Conservation (phyloP, 2,797 vertebrate species). For the Strix occidentalis region DNA sequence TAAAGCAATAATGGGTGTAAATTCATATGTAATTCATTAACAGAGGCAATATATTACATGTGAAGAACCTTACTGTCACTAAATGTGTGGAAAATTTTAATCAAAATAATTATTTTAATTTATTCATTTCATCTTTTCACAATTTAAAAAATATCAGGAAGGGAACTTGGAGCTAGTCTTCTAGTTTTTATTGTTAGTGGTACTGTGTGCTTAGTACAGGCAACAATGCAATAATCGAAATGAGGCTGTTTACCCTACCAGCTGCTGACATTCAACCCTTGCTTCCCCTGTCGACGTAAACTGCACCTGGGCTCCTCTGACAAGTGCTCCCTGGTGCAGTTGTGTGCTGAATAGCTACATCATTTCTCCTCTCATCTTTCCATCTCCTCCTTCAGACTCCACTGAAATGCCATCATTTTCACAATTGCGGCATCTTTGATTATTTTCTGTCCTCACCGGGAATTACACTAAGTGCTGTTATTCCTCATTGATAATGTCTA, state of each 20-base stretch:
- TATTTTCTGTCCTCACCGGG: not conserved
- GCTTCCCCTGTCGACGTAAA: not conserved
- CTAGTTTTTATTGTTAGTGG: not conserved
- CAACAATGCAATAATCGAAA: not conserved
- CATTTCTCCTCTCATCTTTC: not conserved
- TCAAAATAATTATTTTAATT: not conserved
- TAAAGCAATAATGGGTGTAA: not conserved
- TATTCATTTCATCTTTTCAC: not conserved
- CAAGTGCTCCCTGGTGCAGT: not conserved
- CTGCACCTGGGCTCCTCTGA: not conserved
- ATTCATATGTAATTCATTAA: not conserved
- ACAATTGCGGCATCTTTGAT: not conserved
- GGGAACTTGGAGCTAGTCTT: not conserved
- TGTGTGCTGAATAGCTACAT: not conserved
- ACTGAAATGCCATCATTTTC: not conserved
- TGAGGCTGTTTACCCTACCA: not conserved
- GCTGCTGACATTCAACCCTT: not conserved
- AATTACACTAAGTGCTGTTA: not conserved
- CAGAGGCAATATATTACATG: not conserved
- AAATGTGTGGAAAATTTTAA: not conserved
- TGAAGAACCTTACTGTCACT: not conserved
- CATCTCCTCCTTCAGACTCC: not conserved
- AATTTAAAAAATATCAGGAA: not conserved
- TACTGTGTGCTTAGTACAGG: not conserved
- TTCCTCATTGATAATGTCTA: not conserved